Base-by-base conservation (phyloP, 1,140 invertebrate genomes). In the Heliconius melpomene region DNA sequence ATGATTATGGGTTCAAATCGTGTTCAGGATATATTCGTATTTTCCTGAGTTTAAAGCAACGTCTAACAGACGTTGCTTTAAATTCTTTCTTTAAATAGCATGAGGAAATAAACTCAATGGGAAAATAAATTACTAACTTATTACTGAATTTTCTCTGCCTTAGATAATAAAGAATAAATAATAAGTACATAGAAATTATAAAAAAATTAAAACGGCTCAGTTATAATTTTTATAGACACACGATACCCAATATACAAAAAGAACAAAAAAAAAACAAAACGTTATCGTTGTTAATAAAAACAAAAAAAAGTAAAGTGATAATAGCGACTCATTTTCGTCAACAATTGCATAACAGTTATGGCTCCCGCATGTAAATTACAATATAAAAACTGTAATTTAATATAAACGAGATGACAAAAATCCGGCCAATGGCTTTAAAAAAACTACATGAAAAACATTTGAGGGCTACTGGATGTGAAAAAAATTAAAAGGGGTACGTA, bases 311-410 rank as follows among this genome's bases (percentile, higher is more conserved):
- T 80, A 13, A 7, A 74, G 82, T 81, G 86, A 81, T 91, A 93
- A 92, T 89, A 87, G 80, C 85, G 79, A 75, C 88, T 87, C 91
- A 86, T 91, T 92, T 90, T 88, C 88, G 81, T 88, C 80, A 88
- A 88, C 86, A 88, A 87, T 91, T 91, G 89, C 86, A 89, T 87
- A 86, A 86, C 81, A 87, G 85, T 85, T 88, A 90, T 85, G 80
- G 83, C 74, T 86, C 92, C 91, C 92, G 91, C 90, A 91, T 94
- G 91, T 93, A 90, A 87, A 93, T 93, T 92, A 91, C 89, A 46
- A 73, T 79, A 90, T 84, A 92, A 93, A 93, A 93, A 94, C 89
- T 82, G 89, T 94, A 94, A 94, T 93, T 93, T 92, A 93, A 93
- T 94, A 94, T 93, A 94, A 93, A 92, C 89, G 89, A 91, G 88